Evolutionary conservation across 2,797 vertebrate species (phyloP).

Genomic region (Brachymystax lenok): DNA sequence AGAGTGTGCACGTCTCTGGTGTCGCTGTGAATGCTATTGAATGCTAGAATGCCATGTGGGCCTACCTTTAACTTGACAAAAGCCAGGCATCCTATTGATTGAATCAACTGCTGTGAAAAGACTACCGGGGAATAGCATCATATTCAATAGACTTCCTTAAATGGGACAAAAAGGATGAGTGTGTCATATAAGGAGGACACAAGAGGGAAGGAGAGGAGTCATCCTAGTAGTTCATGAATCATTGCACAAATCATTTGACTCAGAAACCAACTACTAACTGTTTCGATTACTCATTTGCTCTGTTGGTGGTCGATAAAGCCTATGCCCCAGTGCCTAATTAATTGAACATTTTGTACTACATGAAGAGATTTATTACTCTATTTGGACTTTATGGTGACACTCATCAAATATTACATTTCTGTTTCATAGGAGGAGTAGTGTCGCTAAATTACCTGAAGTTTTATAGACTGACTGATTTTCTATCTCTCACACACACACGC

Average conservation of each 20-base stretch:
- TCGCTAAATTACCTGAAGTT: conserved; percentile 75
- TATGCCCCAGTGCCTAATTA: not conserved
- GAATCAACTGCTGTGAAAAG: not conserved
- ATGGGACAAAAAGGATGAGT: not conserved
- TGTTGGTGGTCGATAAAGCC: not conserved
- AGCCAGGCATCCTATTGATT: not conserved
- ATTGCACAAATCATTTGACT: not conserved
- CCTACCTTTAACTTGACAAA: not conserved
- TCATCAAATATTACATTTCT: not conserved
- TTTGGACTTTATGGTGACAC: not conserved
- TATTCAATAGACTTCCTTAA: not conserved
- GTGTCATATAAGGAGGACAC: not conserved
- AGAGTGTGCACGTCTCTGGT: not conserved
- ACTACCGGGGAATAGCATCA: not conserved
- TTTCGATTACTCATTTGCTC: not conserved
- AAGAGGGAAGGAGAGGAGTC: not conserved
- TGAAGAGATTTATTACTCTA: not conserved
- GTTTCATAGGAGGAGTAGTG: conserved; percentile 41
- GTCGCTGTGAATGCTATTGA: conserved; percentile 7
- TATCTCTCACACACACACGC: conserved; percentile 16
- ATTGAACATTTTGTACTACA: not conserved
- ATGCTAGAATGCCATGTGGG: not conserved
- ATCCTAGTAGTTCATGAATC: not conserved
- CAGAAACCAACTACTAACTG: not conserved
- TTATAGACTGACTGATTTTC: conserved; percentile 64